These are phyloP conservation scores for Erythrolamprus reginae DNA, from an alignment of 2,113 vertebrate species.

Conservation along the genomic window DNA sequence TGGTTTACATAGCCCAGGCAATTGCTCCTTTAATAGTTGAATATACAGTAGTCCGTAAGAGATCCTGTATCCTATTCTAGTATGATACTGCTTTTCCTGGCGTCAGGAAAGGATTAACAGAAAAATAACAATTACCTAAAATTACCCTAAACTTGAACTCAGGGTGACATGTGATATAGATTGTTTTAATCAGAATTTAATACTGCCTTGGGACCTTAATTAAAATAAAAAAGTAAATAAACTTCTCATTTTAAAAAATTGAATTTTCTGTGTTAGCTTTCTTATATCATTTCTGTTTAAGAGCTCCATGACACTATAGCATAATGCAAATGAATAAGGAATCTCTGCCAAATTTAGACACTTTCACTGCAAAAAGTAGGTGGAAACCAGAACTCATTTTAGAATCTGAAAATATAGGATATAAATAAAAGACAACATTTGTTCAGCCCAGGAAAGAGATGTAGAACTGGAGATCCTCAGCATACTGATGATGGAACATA, in stretches of 20 bases:
- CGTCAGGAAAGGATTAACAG: not conserved
- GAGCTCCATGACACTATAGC: not conserved
- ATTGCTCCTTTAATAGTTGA: not conserved
- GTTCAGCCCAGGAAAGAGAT: not conserved
- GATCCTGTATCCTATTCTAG: not conserved
- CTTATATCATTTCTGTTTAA: not conserved
- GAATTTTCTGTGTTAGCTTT: not conserved
- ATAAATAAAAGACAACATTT: not conserved
- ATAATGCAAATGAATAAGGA: constrained; percentile 8
- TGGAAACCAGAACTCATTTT: constrained; percentile 25
- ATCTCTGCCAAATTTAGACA: constrained; percentile 21
- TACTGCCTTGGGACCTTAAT: not conserved
- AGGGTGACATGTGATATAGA: not conserved
- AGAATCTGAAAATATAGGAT: constrained; percentile 18
- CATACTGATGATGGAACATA: not conserved
- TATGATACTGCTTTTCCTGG: not conserved
- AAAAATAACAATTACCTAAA: not conserved
- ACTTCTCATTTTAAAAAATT: not conserved
- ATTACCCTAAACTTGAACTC: not conserved
- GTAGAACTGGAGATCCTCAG: not conserved
- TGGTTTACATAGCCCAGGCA: not conserved
- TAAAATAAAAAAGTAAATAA: not conserved
- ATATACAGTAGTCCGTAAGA: not conserved
- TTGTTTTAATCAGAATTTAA: not conserved
- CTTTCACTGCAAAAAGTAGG: constrained; percentile 23